Base-by-base conservation (phyloP, 1,140 invertebrate species). In the Danaus melanippus region DNA sequence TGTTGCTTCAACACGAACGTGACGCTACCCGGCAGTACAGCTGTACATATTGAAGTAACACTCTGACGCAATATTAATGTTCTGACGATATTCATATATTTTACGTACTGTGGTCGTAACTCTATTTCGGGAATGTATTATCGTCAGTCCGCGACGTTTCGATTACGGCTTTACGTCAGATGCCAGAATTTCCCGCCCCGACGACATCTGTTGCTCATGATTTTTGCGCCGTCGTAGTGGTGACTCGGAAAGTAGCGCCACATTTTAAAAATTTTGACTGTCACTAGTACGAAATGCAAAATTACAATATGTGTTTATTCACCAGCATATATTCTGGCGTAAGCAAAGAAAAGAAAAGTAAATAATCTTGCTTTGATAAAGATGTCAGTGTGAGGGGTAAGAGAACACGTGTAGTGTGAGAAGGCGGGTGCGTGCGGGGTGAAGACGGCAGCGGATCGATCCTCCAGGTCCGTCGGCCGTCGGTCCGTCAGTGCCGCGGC, bases 131-230 rank as follows among this genome's bases (percentile, higher is more conserved):
- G 70, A 75, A 43, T 53, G 58, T 65, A 52, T 52, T 66, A 71
- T 65, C 71, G 68, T 71, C 64, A 66, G 64, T 60, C 51, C 46
- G 56, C 71, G 60, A 68, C 74, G 72, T 72, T 61, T 67, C 46
- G 52, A 48, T 40, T 53, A 47, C 46, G 51, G 50, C 59, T 46
- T 62, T 64, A 55, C 69, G 68, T 74, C 64, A 60, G 58, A 69
- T 64, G 59, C 56, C 68, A 70, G 66, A 78, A 70, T 74, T 79
- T 81, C 79, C 77, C 80, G 79, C 83, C 63, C 60, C 53, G 56
- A 59, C 70, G 65, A 73, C 80, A 84, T 74, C 83, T 86, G 83
- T 86, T 86, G 83, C 79, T 67, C 59, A 46, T 53, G 42, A 42
- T 66, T 55, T 54, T 48, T 50, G 68, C 79, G 75, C 71, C 67